These are phyloP conservation scores for Poecile montanus DNA, from an alignment of 2,797 vertebrate genomes.

Conservation along the genomic window DNA sequence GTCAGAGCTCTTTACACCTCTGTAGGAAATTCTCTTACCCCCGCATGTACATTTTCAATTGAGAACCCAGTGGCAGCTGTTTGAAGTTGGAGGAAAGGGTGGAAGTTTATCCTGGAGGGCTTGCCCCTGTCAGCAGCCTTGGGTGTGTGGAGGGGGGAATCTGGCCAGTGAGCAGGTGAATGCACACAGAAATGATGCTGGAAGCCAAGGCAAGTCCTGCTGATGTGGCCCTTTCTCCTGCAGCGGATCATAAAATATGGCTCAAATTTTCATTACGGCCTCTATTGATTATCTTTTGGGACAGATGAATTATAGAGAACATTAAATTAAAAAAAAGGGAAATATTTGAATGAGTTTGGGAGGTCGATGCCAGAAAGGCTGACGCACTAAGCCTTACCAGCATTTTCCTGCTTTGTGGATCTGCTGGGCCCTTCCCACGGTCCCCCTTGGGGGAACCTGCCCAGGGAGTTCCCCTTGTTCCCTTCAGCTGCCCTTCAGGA, in stretches of 20 bases:
- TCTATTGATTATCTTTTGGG: constrained; percentile 99
- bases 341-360: constrained; percentile 99
- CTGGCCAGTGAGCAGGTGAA: constrained; percentile 1
- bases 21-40: neutral
- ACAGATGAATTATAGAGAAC: constrained; percentile 98
- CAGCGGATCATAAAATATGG: constrained; percentile 97
- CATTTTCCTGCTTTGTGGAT: neutral
- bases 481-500: neutral
- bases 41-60: neutral
- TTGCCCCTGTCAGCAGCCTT: neutral
- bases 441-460: neutral
- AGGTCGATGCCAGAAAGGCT: constrained; percentile 89
- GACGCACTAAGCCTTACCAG: constrained; percentile 66
- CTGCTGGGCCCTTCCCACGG: neutral
- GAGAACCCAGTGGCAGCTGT: neutral
- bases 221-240: constrained; percentile 92
- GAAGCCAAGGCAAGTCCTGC: constrained; percentile 88
- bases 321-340: constrained; percentile 95
- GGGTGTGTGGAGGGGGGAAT: neutral
- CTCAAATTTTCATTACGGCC: constrained; percentile 99
- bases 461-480: neutral
- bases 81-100: neutral
- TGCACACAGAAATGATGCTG: constrained; percentile 58
- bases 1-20: neutral
- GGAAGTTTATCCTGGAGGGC: neutral